Percentiles rank a stretch among this genome's conserved stretches.
Conservation (phyloP, 2,797 vertebrate genomes). For the Coregonus sp. region DNA sequence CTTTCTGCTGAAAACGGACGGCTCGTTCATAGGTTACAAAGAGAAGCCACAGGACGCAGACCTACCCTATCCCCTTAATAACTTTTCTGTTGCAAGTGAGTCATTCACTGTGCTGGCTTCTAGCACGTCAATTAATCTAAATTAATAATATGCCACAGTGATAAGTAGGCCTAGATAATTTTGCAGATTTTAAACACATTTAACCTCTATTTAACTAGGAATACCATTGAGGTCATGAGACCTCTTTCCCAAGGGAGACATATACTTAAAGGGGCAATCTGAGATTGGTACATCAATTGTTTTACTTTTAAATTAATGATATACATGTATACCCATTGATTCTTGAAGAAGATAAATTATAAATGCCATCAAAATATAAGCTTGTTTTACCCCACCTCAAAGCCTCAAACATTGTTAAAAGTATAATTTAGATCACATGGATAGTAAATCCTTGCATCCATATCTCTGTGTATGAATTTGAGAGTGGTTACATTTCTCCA, state of each 20-base stretch:
- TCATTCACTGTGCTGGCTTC: conserved; percentile 27
- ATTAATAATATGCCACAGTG: neutral
- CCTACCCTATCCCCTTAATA: conserved; percentile 96
- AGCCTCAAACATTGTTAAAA: no score
- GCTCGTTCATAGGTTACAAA: conserved; percentile 98
- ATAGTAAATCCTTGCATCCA: neutral
- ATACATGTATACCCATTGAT: neutral
- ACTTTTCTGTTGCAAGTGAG: conserved; percentile 99
- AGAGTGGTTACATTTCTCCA: neutral
- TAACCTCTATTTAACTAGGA: no score
- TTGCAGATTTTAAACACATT: neutral
- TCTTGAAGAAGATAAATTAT: neutral
- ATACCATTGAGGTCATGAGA: no score
- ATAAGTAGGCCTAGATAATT: neutral
- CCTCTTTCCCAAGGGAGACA: no score
- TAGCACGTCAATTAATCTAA: neutral
- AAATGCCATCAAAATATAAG: neutral
- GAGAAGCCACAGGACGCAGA: conserved; percentile 98
- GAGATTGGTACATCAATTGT: neutral
- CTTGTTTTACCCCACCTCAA: no score
- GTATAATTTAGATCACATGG: neutral
- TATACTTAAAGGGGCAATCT: neutral
- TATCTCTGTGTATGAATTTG: neutral
- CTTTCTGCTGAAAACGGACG: conserved; percentile 97
- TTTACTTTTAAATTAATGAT: neutral